Base-by-base conservation (phyloP, 2,113 vertebrate genomes). In the Grammomys dolichurus region DNA sequence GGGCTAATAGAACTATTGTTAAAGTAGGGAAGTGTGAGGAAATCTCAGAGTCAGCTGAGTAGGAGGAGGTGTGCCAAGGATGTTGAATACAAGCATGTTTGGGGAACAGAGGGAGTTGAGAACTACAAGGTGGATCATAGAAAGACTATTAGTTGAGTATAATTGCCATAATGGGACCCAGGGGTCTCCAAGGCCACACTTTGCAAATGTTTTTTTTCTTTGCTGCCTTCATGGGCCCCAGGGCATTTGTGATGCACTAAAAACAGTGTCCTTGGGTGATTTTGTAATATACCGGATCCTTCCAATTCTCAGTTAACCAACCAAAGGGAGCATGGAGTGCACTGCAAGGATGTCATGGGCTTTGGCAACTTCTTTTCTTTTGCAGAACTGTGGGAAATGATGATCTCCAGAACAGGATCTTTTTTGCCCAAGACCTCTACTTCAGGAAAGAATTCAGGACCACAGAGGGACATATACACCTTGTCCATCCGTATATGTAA, bases 121-220 rank as follows among this genome's bases (percentile, higher is more conserved):
- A 31, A 60, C 31, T 40, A 5, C 33, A 69, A 75, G 28, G 63
- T n/a, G 54, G 40, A 67, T 17, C 54, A 17, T 67, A 10, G 14
- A 87, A 33, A 9, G 33, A 40, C 48, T 40, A 60, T 58, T 58
- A 80, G 51, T 58, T 67, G 72, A 51, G 20, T 56, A 19, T 92
- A 95, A 95, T 94, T 96, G 84, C 63, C 84, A n/a, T 89, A 28
- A 3, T 31, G 85, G 82, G 87, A 19, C 78, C 48, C 33, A 54
- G 0, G 54, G 4, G 8, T 90, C 94, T 82, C 89, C 73, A 81
- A 46, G 40, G 89, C 22, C 48, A 67, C 54, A 56, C 31, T 14
- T 86, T 58, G 24, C 36, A 89, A 93, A 70, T 5, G n/a, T 33
- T 69, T 76, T 9, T 90, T 90, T 70, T 43, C 56, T 75, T 19